These are phyloP conservation scores for Casuarius casuarius DNA, from an alignment of 2,113 vertebrate species.

Conservation along the genomic window DNA sequence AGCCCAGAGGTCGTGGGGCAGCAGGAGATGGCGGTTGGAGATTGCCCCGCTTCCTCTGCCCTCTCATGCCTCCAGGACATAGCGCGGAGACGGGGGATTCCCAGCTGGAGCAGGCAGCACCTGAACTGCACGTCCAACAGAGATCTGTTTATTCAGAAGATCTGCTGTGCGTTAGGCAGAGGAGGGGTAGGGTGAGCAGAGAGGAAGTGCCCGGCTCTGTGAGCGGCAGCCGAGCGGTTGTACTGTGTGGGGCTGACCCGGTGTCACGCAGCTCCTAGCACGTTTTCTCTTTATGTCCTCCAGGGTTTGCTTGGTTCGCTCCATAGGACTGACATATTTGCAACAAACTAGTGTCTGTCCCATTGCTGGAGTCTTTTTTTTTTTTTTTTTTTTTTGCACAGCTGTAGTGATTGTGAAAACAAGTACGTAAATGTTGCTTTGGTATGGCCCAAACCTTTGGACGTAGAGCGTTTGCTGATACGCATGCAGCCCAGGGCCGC, in stretches of 20 bases:
- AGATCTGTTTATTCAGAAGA: constrained; percentile 67
- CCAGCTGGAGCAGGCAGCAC: constrained; percentile 61
- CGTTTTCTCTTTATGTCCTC: not conserved
- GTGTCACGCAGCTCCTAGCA: not conserved
- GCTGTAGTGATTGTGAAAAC: not conserved
- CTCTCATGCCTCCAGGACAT: constrained; percentile 68
- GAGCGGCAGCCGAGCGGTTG: constrained; percentile 28
- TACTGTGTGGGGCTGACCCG: not conserved
- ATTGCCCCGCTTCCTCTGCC: constrained; percentile 67
- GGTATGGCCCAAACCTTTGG: not conserved
- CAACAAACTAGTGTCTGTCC: not conserved
- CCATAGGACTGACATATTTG: not conserved
- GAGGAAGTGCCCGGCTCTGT: constrained; percentile 36
- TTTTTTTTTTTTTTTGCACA: not conserved
- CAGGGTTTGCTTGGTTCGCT: not conserved
- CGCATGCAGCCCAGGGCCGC: not conserved
- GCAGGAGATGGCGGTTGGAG: constrained; percentile 60
- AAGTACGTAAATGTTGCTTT: not conserved
- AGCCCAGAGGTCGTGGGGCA: constrained; percentile 61
- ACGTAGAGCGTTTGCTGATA: not conserved
- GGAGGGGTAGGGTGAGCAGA: not conserved
- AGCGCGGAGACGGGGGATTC: not conserved
- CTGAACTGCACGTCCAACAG: constrained; percentile 37
- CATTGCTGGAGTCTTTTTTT: not conserved
- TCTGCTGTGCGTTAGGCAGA: constrained; percentile 53